A percentile compares a stretch with the other conserved stretches of the same genome.
Conservation (phyloP, 2,888 invertebrate species). For the Erynnis tages region DNA sequence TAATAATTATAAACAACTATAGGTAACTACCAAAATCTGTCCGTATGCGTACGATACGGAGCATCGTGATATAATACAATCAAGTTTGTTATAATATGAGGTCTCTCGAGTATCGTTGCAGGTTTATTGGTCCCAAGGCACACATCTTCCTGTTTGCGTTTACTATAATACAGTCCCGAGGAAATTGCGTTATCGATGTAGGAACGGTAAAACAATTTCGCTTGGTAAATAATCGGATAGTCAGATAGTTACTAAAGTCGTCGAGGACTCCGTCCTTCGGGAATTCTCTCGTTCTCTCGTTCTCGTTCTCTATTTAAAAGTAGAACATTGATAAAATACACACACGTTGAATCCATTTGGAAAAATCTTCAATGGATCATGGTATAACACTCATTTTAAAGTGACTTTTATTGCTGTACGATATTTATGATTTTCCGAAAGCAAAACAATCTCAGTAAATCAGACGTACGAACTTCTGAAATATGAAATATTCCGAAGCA, state of each 20-base stretch:
- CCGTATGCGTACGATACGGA: neutral
- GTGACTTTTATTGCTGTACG: no score
- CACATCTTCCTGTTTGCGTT: slow-evolving; percentile 28
- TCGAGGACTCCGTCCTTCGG: no score
- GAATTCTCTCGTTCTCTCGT: no score
- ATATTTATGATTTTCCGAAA: no score
- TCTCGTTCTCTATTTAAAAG: no score
- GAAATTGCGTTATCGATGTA: slow-evolving; percentile 9
- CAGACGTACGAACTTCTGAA: neutral
- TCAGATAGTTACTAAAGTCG: neutral
- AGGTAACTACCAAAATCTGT: neutral
- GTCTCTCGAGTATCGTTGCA: slow-evolving; percentile 8
- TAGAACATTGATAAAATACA: neutral
- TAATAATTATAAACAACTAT: neutral
- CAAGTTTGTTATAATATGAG: slow-evolving; percentile 6
- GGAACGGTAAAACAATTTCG: slow-evolving; percentile 4
- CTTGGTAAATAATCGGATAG: neutral
- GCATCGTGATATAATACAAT: slow-evolving; percentile 4
- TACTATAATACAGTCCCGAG: slow-evolving; percentile 4
- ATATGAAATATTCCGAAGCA: neutral
- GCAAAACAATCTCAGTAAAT: no score
- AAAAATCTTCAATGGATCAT: no score
- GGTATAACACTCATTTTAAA: no score
- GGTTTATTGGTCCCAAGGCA: slow-evolving; percentile 11
- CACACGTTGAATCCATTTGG: no score